These are phyloP conservation scores for Vidua chalybeata DNA, from an alignment of 2,113 vertebrate species.

Conservation along the genomic window DNA sequence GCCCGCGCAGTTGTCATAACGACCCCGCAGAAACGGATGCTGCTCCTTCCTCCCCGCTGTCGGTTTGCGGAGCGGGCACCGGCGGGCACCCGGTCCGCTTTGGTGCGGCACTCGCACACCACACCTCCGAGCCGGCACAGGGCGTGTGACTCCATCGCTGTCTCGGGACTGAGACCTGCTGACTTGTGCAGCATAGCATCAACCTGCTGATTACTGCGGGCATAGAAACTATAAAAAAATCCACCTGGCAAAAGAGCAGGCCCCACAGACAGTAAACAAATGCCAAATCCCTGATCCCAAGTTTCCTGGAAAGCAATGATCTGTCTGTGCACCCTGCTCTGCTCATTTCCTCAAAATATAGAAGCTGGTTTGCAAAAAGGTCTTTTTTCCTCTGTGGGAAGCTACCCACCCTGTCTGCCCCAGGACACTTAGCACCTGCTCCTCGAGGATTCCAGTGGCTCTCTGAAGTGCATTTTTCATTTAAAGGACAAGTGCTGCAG, in stretches of 20 bases:
- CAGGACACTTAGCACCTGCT: not conserved
- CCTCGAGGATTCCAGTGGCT: not conserved
- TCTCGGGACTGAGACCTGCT: not conserved
- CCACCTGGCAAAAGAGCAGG: not conserved
- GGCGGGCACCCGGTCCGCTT: too few species aligned
- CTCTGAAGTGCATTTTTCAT: not conserved
- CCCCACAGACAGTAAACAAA: not conserved
- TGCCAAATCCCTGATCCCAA: not conserved
- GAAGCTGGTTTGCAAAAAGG: not conserved
- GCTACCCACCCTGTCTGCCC: not conserved
- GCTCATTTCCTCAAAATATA: not conserved
- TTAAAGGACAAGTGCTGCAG: not conserved
- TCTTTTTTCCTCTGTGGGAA: not conserved
- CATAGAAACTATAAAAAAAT: not conserved
- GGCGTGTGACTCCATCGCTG: not conserved
- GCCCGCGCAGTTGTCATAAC: conserved; percentile 37
- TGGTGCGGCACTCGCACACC: not conserved
- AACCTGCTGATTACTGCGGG: not conserved
- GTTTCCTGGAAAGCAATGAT: not conserved
- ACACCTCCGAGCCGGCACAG: not conserved
- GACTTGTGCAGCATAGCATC: not conserved
- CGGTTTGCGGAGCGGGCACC: not conserved
- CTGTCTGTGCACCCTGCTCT: not conserved
- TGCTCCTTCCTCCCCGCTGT: not conserved
- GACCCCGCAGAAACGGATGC: not conserved